Conservation (phyloP, 2,113 vertebrate genomes). For the Dasypus novemcinctus region DNA sequence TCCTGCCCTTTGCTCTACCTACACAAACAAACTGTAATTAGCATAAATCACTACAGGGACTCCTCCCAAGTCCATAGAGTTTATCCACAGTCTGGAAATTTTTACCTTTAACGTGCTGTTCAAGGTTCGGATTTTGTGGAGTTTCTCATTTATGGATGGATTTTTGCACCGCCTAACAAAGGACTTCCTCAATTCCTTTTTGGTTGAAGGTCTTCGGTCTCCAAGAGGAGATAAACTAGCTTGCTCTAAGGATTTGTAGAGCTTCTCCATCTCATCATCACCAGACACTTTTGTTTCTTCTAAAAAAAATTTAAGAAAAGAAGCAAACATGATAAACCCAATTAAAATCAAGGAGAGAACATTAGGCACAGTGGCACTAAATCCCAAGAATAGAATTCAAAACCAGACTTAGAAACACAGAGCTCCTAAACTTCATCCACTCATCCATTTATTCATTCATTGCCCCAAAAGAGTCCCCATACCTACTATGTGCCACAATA, state of each 20-base stretch:
- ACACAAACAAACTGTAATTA: neutral
- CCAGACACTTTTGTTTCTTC: constrained; percentile 79
- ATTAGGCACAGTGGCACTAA: neutral
- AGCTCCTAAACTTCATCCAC: neutral
- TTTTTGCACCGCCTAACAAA: constrained; percentile 97
- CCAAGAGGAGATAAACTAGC: constrained; percentile 95
- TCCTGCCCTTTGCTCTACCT: neutral
- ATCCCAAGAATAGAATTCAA: neutral
- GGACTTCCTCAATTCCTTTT: constrained; percentile 94
- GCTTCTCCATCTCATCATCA: constrained; percentile 95
- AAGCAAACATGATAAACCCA: neutral
- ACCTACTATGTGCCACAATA: neutral
- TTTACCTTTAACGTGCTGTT: constrained; percentile 98
- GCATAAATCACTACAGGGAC: neutral
- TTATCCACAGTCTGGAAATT: neutral
- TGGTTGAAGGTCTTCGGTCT: constrained; percentile 92
- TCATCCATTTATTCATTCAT: neutral
- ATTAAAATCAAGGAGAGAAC: neutral
- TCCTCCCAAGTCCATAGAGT: neutral
- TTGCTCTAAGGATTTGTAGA: constrained; percentile 95
- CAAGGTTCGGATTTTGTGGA: constrained; percentile 93
- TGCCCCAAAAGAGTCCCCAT: neutral
- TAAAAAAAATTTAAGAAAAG: constrained; percentile 66
- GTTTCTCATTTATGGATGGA: constrained; percentile 92
- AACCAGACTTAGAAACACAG: neutral